phyloP scores from a whole-genome alignment of 2,113 vertebrate species.

The Ursus arctos region DNA sequence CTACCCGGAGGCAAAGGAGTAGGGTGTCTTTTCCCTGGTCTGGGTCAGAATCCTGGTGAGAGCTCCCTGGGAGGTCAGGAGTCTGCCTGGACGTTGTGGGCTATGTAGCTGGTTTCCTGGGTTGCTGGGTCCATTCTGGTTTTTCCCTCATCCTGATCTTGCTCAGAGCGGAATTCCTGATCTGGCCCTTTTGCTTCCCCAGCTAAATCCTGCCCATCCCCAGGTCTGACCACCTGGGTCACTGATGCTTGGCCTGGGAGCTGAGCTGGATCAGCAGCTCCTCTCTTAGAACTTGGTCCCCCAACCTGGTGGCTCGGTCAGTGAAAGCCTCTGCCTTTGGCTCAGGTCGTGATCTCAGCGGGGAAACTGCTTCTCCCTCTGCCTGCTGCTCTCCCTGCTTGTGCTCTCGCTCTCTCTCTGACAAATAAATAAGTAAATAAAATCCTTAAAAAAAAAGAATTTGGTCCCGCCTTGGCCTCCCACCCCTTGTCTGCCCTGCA shows the following conservation, averaged over 20 bases:
- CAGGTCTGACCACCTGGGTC: not conserved
- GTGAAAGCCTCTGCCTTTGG: no score
- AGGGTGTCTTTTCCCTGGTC: not conserved
- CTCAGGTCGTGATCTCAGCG: no score
- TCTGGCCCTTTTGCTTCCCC: not conserved
- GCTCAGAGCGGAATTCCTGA: not conserved
- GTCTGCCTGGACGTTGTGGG: not conserved
- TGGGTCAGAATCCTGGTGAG: not conserved
- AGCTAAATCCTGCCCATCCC: not conserved
- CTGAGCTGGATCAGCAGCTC: not conserved
- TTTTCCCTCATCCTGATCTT: not conserved
- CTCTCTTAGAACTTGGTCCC: not conserved
- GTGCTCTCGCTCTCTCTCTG: no score
- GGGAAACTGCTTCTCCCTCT: no score
- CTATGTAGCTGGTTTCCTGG: not conserved
- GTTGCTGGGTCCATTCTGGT: not conserved
- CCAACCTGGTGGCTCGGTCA: no score
- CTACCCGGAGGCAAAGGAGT: not conserved
- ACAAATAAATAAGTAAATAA: no score
- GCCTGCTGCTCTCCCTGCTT: no score
- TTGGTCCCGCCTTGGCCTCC: not conserved
- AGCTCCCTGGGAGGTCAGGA: not conserved
- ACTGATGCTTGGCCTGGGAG: not conserved
- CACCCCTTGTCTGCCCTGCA: not conserved
- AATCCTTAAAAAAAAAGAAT: not conserved